Base-by-base conservation (phyloP, 2,888 invertebrate species). In the Calameuta filiformis region DNA sequence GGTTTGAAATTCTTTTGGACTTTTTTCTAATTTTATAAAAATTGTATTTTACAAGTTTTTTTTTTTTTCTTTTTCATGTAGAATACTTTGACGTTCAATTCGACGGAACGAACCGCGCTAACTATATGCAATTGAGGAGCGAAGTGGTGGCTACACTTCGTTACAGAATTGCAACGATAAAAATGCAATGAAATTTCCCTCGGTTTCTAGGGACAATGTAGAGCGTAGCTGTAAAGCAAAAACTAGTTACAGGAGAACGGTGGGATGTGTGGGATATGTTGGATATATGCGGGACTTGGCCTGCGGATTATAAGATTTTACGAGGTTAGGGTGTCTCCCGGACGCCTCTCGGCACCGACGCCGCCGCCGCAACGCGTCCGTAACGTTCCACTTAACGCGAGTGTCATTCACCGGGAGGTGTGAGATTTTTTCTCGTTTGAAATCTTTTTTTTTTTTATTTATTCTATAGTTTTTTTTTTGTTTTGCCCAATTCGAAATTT, bases 101-200 rank as follows among this genome's bases (percentile, higher is more conserved):
- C 56, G 56, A 23, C 56, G 9, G 56, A 56, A 56, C 9, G 23
- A 9, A 56, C 23, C 56, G 9, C 23, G 56, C 9, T 56, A 2
- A 56, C 56, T 56, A 23, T 56, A 56, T 56, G 56, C 56, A 56
- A 56, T 56, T 56, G 56, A 23, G 23, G 56, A 56, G 56, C 56
- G 23, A 56, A 56, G 56, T 56, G 56, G 56, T 23, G 23, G 56
- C 56, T 56, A 23, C 56, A 56, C 56, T 56, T 56, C 23, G 77
- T 84, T 83, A 83, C 84, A 81, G 84, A 88, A 88, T 89, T 89
- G 88, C 89, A 86, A 83, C 84, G 86, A 85, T 88, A 86, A 86
- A 86, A 87, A 85, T 81, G 83, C 83, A 82, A 82, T 84, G 85
- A 83, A 85, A 85, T 84, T 76, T 31, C 34, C 35, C 31, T 15